These are phyloP conservation scores for Dicrurus megarhynchus DNA, from an alignment of 2,113 vertebrate species.

Conservation along the genomic window DNA sequence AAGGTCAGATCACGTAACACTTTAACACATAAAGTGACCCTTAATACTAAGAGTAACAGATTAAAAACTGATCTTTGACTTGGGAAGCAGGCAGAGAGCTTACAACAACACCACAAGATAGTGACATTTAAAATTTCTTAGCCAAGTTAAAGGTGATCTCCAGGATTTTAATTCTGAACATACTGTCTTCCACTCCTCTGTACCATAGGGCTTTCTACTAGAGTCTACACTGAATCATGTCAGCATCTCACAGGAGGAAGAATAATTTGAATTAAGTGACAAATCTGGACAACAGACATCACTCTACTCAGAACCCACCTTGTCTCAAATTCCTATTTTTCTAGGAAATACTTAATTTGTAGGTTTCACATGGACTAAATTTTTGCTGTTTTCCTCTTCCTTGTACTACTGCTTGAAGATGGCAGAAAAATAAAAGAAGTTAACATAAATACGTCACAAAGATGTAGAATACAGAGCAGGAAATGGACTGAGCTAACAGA, in stretches of 20 bases:
- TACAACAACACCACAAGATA: neutral
- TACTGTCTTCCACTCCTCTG: neutral
- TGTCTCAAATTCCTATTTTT: neutral
- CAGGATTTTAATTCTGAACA: neutral
- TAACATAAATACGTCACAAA: neutral
- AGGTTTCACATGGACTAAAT: neutral
- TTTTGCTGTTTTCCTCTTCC: neutral
- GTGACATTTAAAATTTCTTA: neutral
- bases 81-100: neutral
- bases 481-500: neutral
- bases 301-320: neutral
- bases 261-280: neutral
- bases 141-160: neutral
- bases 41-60: neutral
- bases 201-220: neutral
- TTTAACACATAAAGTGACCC: neutral
- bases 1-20: neutral
- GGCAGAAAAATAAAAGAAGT: neutral
- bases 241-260: neutral
- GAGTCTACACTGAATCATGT: neutral
- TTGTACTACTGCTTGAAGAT: neutral
- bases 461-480: neutral
- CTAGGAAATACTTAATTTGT: neutral
- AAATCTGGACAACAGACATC: neutral
- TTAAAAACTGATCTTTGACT: neutral